Evolutionary conservation across 2,888 invertebrate genomes (phyloP).

Genomic region (Drosophila mimetica): DNA sequence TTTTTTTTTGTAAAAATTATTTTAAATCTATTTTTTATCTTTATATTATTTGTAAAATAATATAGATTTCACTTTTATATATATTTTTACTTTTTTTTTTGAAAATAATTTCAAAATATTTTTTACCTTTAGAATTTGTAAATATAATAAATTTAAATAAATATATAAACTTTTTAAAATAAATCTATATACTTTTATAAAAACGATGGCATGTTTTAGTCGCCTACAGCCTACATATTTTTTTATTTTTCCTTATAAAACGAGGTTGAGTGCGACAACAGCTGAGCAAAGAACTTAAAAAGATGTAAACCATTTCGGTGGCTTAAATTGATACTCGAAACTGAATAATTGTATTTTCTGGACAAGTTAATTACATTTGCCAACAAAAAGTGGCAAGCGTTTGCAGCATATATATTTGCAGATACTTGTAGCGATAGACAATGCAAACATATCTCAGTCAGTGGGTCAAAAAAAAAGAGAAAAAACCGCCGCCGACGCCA

Average conservation of each 20-base stretch:
- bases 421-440: conserved; percentile 40
- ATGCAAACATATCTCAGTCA: conserved; percentile 69
- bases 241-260: conserved; percentile 1
- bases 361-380: conserved; percentile 77
- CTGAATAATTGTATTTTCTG: conserved; percentile 19
- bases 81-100: too few relatives aligned
- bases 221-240: neutral
- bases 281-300: conserved; percentile 7
- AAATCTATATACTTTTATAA: too few relatives aligned
- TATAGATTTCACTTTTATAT: too few relatives aligned
- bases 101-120: too few relatives aligned
- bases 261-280: conserved; percentile 4
- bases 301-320: conserved; percentile 17
- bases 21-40: too few relatives aligned
- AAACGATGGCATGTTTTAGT: neutral
- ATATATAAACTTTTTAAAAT: too few relatives aligned
- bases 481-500: conserved; percentile 55
- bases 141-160: too few relatives aligned
- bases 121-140: too few relatives aligned
- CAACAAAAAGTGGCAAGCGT: conserved; percentile 30
- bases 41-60: too few relatives aligned
- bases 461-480: conserved; percentile 68
- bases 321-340: conserved; percentile 21
- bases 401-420: conserved; percentile 16
- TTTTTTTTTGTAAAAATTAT: too few relatives aligned